These are phyloP conservation scores for Bungarus multicinctus DNA, from an alignment of 2,113 vertebrate genomes.

Conservation along the genomic window DNA sequence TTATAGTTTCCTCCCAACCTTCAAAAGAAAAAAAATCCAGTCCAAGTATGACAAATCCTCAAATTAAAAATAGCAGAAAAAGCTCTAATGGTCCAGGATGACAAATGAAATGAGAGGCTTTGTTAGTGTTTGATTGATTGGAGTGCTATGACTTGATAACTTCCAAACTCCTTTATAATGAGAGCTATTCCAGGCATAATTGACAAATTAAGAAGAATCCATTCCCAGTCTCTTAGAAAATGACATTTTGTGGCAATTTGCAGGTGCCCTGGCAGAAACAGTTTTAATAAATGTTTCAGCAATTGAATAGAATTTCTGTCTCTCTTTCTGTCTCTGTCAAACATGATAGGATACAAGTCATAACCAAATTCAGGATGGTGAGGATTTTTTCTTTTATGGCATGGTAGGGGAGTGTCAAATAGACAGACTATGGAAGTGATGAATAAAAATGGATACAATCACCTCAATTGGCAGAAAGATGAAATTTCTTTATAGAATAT, in stretches of 20 bases:
- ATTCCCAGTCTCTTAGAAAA: constrained; percentile 47
- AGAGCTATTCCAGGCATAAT: constrained; percentile 49
- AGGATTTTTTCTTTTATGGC: background rate
- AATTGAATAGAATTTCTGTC: background rate
- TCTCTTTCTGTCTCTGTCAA: background rate
- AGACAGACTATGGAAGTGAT: accelerated
- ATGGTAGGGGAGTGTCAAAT: background rate
- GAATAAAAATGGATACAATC: background rate
- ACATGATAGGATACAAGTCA: background rate
- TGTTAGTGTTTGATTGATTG: constrained; percentile 46
- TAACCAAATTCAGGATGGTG: background rate
- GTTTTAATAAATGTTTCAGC: background rate
- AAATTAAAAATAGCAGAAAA: constrained; percentile 45
- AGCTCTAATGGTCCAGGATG: constrained; percentile 35
- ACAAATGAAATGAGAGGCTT: constrained; percentile 38
- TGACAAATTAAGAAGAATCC: constrained; percentile 56
- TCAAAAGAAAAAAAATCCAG: constrained; percentile 20
- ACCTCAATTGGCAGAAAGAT: background rate
- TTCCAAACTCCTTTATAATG: constrained; percentile 52
- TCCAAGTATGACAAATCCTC: constrained; percentile 41
- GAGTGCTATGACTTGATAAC: constrained; percentile 48
- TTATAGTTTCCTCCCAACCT: constrained; percentile 36
- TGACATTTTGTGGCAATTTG: constrained; percentile 22
- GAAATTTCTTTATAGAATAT: background rate
- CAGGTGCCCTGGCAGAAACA: constrained; percentile 29